These are phyloP conservation scores for Girardia tigrina DNA, from an alignment of 2,888 invertebrate genomes.

Conservation along the genomic window DNA sequence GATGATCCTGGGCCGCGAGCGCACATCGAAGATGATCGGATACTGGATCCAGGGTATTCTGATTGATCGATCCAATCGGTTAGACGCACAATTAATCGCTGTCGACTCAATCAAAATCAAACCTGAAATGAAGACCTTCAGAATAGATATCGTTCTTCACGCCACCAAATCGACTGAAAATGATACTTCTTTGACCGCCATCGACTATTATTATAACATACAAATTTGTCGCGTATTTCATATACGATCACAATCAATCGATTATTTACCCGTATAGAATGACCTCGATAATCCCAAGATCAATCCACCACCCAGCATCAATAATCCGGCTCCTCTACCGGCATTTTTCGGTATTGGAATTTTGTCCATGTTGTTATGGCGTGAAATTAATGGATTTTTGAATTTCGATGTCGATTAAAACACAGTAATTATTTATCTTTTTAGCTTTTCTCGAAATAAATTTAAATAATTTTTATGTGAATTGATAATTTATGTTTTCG, in stretches of 20 bases:
- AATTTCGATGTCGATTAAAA: no score
- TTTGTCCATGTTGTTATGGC: no score
- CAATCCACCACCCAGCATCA: not conserved
- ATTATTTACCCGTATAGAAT: constrained; percentile 4
- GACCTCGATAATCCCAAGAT: not conserved
- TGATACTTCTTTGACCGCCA: constrained; percentile 94
- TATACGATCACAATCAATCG: not conserved
- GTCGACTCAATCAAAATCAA: no score
- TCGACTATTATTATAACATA: constrained; percentile 60
- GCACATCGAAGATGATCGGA: constrained; percentile 95
- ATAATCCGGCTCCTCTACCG: not conserved
- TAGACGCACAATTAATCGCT: no score
- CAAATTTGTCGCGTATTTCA: no score
- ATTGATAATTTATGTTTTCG: no score
- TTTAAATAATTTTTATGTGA: no score
- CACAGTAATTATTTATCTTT: no score
- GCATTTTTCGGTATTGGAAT: no score
- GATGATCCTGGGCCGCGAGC: constrained; percentile 90
- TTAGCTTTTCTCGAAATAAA: no score
- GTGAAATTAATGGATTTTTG: no score
- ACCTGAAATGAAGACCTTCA: constrained; percentile 88
- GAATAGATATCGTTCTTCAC: constrained; percentile 74
- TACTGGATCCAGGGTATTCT: constrained; percentile 96
- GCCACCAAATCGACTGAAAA: constrained; percentile 88
- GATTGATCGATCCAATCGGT: constrained; percentile 36